Conservation (phyloP, 2,113 vertebrate species). For the Nycticryphes semicollaris region DNA sequence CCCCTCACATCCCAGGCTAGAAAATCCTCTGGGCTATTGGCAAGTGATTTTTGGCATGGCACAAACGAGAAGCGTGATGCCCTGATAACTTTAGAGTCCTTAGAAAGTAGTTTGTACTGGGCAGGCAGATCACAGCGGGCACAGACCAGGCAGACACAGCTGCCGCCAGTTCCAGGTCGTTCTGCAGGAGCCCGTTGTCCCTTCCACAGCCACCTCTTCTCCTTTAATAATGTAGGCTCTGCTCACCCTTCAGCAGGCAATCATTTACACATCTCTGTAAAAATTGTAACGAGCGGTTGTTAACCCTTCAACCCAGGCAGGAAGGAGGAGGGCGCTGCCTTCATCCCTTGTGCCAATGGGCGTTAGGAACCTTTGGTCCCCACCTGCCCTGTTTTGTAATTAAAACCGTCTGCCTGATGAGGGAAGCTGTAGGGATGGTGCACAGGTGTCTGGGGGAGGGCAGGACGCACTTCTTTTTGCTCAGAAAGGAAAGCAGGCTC, state of each 20-base stretch:
- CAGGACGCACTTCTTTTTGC: not conserved
- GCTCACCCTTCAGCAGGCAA: not conserved
- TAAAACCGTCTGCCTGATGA: not conserved
- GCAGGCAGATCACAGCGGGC: not conserved
- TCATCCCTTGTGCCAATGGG: not conserved
- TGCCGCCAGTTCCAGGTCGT: not conserved
- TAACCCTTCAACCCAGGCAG: not conserved
- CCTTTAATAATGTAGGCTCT: not conserved
- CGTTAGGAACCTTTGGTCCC: not conserved
- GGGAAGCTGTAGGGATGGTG: not conserved
- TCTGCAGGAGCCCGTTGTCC: not conserved
- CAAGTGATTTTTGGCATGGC: not conserved
- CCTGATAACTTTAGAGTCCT: not conserved
- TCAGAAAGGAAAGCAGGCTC: not conserved
- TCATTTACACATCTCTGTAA: not conserved
- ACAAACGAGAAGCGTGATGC: not conserved
- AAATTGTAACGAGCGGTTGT: not conserved
- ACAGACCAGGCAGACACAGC: not conserved
- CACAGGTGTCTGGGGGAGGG: fast-evolving
- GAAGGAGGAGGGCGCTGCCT: fast-evolving
- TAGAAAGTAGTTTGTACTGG: not conserved
- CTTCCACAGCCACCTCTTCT: not conserved
- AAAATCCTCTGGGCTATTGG: not conserved
- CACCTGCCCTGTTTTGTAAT: not conserved
- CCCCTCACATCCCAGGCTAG: not conserved